These are phyloP conservation scores for Pomacea canaliculata DNA, from an alignment of 2,888 invertebrate genomes.

Conservation along the genomic window DNA sequence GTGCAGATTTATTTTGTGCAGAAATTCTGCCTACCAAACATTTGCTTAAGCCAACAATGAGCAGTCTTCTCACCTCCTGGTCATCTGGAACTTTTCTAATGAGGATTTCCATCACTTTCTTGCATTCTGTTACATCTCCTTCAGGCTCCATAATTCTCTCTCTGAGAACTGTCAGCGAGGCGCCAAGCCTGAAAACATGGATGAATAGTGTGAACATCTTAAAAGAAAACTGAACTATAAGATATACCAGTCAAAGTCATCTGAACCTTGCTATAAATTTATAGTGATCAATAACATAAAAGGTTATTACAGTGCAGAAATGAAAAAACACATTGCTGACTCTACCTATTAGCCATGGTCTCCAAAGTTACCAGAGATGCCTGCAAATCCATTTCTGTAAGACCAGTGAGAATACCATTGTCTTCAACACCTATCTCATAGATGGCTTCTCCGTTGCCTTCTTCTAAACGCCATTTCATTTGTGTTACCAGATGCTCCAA, in stretches of 20 bases:
- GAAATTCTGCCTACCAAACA: too few species aligned
- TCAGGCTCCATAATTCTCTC: conserved; percentile 74
- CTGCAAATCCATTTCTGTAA: conserved; percentile 86
- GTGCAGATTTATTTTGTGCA: too few species aligned
- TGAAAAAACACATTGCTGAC: neutral
- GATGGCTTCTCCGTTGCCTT: conserved; percentile 96
- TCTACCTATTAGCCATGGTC: conserved; percentile 84
- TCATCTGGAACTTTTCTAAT: conserved; percentile 81
- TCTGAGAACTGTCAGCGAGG: conserved; percentile 82
- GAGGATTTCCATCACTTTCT: conserved; percentile 87
- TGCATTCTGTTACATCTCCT: conserved; percentile 48
- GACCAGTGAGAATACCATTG: conserved; percentile 84
- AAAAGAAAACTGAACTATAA: too few species aligned
- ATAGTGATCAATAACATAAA: too few species aligned
- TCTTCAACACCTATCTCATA: conserved; percentile 88
- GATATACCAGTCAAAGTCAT: too few species aligned
- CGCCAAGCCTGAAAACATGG: conserved; percentile 75
- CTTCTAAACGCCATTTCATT: conserved; percentile 97
- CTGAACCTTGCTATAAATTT: too few species aligned
- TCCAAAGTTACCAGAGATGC: conserved; percentile 86
- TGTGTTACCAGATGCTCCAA: conserved; percentile 98
- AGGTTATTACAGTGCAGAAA: too few species aligned
- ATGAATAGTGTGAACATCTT: neutral
- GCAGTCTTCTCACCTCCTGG: conserved; percentile 63
- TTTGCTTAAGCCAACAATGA: neutral